Evolutionary conservation across 53 echinoderm and acorn worm species (phyloP).

Genomic region (Henricia sp.): DNA sequence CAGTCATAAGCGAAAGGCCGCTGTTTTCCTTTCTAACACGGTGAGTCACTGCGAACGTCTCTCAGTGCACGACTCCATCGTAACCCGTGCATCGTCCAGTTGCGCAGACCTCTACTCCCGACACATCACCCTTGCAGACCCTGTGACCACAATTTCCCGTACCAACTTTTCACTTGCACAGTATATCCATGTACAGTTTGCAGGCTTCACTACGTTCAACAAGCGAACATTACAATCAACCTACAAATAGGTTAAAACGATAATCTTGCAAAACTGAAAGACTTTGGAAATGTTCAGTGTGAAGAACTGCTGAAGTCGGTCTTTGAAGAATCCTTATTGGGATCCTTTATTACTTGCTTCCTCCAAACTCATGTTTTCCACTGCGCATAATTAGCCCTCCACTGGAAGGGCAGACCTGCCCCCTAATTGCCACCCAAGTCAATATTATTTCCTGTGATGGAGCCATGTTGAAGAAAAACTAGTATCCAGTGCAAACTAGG

Average conservation of each 20-base stretch:
- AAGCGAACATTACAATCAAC: too few relatives aligned
- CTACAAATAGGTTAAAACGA: too few relatives aligned
- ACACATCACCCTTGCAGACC: too few relatives aligned
- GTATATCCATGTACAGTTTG: too few relatives aligned
- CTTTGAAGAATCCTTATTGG: too few relatives aligned
- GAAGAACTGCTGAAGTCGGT: too few relatives aligned
- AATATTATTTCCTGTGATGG: conserved; percentile 37
- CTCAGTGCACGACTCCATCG: background rate
- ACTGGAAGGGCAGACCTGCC: background rate
- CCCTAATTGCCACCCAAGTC: background rate
- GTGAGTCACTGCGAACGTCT: conserved; percentile 20
- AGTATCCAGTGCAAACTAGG: background rate
- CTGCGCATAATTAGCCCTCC: background rate
- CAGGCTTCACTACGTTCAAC: too few relatives aligned
- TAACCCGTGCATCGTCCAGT: conserved; percentile 9
- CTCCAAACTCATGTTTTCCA: conserved; percentile 9
- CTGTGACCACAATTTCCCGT: too few relatives aligned
- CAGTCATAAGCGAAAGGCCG: background rate
- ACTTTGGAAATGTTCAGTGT: too few relatives aligned
- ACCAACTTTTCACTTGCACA: too few relatives aligned
- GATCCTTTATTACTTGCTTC: conserved; percentile 31
- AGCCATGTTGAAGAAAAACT: background rate
- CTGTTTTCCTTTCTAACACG: conserved; percentile 27
- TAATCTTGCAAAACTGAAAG: too few relatives aligned
- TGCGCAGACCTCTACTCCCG: too few relatives aligned